Percentiles rank a stretch among this genome's conserved stretches.
Conservation (phyloP, 2,113 vertebrate genomes). For the Malurus elegans region DNA sequence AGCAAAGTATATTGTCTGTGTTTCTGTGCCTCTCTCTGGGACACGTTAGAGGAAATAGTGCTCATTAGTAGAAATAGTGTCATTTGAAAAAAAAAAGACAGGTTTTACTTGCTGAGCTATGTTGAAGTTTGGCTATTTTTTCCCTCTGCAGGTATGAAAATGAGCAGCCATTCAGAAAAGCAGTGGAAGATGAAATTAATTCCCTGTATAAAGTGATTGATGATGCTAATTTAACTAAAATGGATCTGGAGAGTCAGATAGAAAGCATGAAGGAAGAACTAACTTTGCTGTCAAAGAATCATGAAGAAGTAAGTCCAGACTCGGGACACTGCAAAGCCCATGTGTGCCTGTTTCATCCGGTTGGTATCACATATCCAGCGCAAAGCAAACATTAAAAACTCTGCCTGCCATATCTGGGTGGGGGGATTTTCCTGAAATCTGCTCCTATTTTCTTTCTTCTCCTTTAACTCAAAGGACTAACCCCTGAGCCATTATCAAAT, state of each 20-base stretch:
- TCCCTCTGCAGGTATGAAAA: slow-evolving; percentile 82
- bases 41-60: not conserved
- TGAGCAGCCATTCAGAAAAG: slow-evolving; percentile 89
- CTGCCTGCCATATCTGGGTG: not conserved
- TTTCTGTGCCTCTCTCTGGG: not conserved
- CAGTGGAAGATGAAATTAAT: slow-evolving; percentile 89
- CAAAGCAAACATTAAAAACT: not conserved
- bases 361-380: not conserved
- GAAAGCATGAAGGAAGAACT: slow-evolving; percentile 87
- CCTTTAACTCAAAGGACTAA: not conserved
- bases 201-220: slow-evolving; percentile 91
- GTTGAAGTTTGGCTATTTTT: not conserved
- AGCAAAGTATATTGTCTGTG: not conserved
- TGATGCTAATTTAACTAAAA: slow-evolving; percentile 85
- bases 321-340: not conserved
- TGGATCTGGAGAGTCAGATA: slow-evolving; percentile 87
- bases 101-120: not conserved
- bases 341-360: not conserved
- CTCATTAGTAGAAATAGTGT: not conserved
- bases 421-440: not conserved
- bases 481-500: not conserved
- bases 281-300: slow-evolving; percentile 77
- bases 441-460: not conserved
- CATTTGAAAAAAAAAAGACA: not conserved
- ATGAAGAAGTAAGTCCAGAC: slow-evolving; percentile 83